Evolutionary conservation across 2,113 vertebrate species (phyloP).

Genomic region (Pteropus alecto): DNA sequence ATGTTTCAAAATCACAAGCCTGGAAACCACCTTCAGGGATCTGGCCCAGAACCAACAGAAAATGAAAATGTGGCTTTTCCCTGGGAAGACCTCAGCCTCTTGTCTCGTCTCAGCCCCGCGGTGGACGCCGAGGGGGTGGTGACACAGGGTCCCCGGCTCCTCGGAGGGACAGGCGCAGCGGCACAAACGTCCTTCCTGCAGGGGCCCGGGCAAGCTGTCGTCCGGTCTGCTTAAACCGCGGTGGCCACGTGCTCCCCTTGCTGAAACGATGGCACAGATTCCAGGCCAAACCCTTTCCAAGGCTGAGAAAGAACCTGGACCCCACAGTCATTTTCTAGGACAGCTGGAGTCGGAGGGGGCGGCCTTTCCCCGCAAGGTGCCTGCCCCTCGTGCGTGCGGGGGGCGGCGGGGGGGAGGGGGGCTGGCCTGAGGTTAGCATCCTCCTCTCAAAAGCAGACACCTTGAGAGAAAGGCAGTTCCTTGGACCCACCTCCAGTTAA

Average conservation of each 20-base stretch:
- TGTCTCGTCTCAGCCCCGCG: not conserved
- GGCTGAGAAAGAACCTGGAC: not conserved
- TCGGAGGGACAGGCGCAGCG: not conserved
- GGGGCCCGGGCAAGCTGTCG: not conserved
- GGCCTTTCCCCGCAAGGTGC: not conserved
- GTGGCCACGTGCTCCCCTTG: no score
- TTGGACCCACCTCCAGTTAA: not conserved
- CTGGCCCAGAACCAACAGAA: not conserved
- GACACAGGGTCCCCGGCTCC: not conserved
- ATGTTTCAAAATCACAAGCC: constrained; percentile 42
- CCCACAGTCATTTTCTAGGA: not conserved
- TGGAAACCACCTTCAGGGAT: not conserved
- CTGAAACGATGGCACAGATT: not conserved
- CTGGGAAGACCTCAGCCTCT: not conserved
- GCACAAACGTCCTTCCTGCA: not conserved
- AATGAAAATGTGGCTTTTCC: not conserved
- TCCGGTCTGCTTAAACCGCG: not conserved
- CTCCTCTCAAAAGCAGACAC: not conserved
- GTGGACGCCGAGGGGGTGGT: not conserved
- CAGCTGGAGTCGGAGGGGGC: not conserved
- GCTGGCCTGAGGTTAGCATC: not conserved
- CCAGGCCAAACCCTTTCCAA: not conserved
- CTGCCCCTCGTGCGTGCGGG: not conserved
- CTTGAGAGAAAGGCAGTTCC: not conserved
- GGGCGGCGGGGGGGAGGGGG: not conserved